Conservation (phyloP, 2,113 vertebrate genomes). For the Toxotes chatareus region DNA sequence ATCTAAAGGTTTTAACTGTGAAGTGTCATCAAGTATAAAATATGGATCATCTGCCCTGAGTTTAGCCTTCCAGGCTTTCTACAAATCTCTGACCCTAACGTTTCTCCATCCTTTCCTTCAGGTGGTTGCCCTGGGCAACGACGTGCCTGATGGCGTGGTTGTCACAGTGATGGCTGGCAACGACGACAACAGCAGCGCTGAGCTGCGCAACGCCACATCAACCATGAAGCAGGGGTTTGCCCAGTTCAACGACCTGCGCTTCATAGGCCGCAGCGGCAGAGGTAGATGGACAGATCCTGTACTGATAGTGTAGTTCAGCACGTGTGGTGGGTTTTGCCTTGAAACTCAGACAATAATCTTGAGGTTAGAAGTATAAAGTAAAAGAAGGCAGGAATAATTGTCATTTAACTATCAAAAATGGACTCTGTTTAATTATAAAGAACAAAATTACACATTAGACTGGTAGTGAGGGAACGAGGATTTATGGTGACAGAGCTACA, state of each 20-base stretch:
- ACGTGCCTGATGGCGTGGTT: constrained; percentile 94
- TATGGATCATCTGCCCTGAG: neutral
- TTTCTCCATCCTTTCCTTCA: constrained; percentile 42
- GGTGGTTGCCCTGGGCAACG: constrained; percentile 95
- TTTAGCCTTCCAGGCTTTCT: neutral
- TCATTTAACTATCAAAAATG: too few species aligned
- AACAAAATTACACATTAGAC: too few species aligned
- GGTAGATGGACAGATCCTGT: constrained; percentile 75
- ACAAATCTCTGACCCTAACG: neutral
- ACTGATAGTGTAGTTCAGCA: neutral
- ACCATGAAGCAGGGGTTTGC: constrained; percentile 97
- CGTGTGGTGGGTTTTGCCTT: too few species aligned
- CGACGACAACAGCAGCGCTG: constrained; percentile 96
- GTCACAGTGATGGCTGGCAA: constrained; percentile 99
- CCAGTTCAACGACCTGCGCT: constrained; percentile 97
- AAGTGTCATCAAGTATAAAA: too few species aligned
- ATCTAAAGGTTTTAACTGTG: neutral
- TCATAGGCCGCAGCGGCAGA: constrained; percentile 97
- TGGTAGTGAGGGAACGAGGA: too few species aligned
- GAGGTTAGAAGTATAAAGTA: too few species aligned
- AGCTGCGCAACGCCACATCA: constrained; percentile 95
- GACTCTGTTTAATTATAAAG: too few species aligned
- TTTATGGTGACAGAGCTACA: too few species aligned
- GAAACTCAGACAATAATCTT: too few species aligned
- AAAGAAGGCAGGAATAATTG: too few species aligned